These are phyloP conservation scores for Penelope pileata DNA, from an alignment of 2,113 vertebrate species.

Conservation along the genomic window DNA sequence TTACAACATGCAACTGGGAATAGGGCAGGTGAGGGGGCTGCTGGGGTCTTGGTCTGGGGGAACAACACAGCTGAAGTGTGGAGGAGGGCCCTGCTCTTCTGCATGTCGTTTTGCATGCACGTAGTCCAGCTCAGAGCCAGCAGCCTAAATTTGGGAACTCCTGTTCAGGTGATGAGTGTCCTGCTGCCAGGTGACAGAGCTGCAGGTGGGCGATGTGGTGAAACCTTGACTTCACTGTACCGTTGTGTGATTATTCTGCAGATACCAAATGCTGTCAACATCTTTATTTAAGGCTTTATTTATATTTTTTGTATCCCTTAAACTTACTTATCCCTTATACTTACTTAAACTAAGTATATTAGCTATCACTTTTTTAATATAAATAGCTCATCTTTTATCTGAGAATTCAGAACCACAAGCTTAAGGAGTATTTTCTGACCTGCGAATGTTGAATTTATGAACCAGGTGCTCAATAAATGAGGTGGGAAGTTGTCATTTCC, in stretches of 20 bases:
- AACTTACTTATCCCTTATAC: neutral
- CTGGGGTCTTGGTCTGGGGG: neutral
- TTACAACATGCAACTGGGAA: neutral
- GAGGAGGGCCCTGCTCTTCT: neutral
- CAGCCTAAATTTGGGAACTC: neutral
- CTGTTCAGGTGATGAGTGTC: neutral
- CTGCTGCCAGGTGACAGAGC: neutral
- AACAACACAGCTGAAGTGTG: neutral
- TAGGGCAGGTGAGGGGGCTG: neutral
- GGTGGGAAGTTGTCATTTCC: neutral
- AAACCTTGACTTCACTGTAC: neutral
- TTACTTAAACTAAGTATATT: neutral
- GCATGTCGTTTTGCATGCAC: neutral
- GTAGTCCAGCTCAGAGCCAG: neutral
- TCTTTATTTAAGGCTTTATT: neutral
- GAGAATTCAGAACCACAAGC: neutral
- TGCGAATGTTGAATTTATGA: neutral
- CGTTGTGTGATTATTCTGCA: neutral
- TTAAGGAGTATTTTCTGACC: neutral
- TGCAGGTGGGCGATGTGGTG: accelerated
- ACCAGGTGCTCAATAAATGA: neutral
- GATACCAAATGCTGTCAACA: neutral
- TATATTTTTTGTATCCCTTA: neutral
- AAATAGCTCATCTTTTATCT: neutral
- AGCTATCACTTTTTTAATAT: neutral